Evolutionary conservation across 2,113 vertebrate genomes (phyloP).

Genomic region (Lepus timidus): DNA sequence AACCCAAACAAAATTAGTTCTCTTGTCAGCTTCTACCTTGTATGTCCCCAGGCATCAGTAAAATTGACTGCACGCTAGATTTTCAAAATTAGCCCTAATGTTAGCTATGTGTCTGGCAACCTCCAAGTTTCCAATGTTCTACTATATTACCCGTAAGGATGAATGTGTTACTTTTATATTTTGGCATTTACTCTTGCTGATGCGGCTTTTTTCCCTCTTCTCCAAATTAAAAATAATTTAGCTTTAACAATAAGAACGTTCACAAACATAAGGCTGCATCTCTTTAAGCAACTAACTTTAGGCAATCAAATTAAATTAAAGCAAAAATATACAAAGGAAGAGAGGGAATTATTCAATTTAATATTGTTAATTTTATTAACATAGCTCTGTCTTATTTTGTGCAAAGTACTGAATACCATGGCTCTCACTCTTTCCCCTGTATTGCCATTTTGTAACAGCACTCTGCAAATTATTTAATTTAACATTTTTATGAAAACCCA

Average conservation of each 20-base stretch:
- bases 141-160: constrained; percentile 96
- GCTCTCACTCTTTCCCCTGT: constrained; percentile 68
- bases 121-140: constrained; percentile 94
- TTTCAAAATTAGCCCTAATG: constrained; percentile 99
- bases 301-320: constrained; percentile 92
- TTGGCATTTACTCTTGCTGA: constrained; percentile 93
- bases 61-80: constrained; percentile 99
- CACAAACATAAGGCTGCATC: constrained; percentile 87
- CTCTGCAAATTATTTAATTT: constrained; percentile 80
- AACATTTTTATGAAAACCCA: constrained; percentile 66
- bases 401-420: constrained; percentile 84
- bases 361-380: constrained; percentile 91
- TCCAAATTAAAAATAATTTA: constrained; percentile 94
- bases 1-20: constrained; percentile 98
- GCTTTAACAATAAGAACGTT: constrained; percentile 90
- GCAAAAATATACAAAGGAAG: constrained; percentile 89
- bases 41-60: constrained; percentile 95
- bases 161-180: constrained; percentile 97
- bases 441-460: constrained; percentile 72
- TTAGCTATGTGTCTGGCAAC: constrained; percentile 96
- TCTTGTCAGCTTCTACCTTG: constrained; percentile 97
- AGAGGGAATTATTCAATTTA: constrained; percentile 91
- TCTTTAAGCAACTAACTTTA: constrained; percentile 92
- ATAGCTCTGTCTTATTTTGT: constrained; percentile 87
- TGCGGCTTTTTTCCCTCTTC: constrained; percentile 87